A percentile compares a stretch with the other conserved stretches of the same genome.
phyloP scores from a whole-genome alignment of 2,113 vertebrate genomes.

The Platycercus adscitus region DNA sequence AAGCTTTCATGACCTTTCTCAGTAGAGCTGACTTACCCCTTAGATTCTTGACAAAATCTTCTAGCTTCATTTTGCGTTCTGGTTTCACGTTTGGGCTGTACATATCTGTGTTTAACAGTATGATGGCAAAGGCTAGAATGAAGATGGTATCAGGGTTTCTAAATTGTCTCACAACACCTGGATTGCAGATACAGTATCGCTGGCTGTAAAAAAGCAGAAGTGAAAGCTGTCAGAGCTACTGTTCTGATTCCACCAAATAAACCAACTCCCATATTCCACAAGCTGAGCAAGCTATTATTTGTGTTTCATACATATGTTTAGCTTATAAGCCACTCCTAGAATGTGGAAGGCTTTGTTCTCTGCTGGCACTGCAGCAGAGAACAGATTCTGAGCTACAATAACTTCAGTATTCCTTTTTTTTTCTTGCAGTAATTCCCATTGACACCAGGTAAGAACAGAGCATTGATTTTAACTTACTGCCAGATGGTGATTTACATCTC shows the following conservation, averaged over 20 bases:
- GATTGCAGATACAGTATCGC: slow-evolving; percentile 98
- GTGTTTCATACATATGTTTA: background rate
- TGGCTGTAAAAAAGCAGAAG: slow-evolving; percentile 79
- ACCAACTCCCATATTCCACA: background rate
- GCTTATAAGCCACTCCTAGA: background rate
- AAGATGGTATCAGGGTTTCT: slow-evolving; percentile 98
- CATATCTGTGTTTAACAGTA: slow-evolving; percentile 98
- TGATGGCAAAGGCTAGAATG: slow-evolving; percentile 97
- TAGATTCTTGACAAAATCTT: slow-evolving; percentile 97
- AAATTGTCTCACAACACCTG: slow-evolving; percentile 94
- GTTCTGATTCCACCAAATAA: background rate
- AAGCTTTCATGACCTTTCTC: background rate
- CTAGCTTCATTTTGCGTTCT: slow-evolving; percentile 97
- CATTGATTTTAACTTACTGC: background rate
- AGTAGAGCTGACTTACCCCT: slow-evolving; percentile 77
- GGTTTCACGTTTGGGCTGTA: slow-evolving; percentile 98
- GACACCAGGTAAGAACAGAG: background rate
- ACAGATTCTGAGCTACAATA: background rate
- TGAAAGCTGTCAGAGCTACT: background rate
- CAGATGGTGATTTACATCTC: background rate
- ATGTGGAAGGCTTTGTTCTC: background rate
- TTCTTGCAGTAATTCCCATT: background rate
- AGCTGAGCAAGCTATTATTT: background rate
- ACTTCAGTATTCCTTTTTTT: background rate
- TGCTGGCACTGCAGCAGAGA: background rate